Evolutionary conservation across 1,140 invertebrate genomes (phyloP).

Genomic region (Leptonema lineaticorne): DNA sequence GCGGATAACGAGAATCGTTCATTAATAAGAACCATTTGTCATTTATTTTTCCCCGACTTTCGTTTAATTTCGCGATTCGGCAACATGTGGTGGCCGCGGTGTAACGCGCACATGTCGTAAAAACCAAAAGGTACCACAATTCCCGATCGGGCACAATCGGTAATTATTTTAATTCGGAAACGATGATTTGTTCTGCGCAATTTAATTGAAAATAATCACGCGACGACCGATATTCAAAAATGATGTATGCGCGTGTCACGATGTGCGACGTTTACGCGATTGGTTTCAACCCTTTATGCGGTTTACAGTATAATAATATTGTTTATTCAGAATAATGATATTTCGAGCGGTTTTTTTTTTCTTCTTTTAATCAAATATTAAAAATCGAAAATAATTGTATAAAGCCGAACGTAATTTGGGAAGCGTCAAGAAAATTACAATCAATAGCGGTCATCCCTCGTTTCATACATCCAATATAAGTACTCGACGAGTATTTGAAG

Average conservation of each 20-base stretch:
- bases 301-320: not conserved
- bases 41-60: conserved; percentile 13
- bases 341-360: not conserved
- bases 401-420: too few relatives aligned
- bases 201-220: conserved; percentile 6
- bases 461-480: too few relatives aligned
- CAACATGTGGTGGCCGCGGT: conserved; percentile 21
- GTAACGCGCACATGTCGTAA: too few relatives aligned
- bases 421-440: too few relatives aligned
- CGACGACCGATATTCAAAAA: not conserved
- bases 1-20: conserved; percentile 7
- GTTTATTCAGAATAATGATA: too few relatives aligned
- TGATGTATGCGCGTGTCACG: not conserved
- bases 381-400: too few relatives aligned
- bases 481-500: too few relatives aligned
- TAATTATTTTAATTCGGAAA: conserved; percentile 1
- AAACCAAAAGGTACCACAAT: too few relatives aligned
- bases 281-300: not conserved
- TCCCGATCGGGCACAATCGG: not conserved
- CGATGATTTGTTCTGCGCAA: not conserved
- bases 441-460: too few relatives aligned
- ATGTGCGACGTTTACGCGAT: not conserved
- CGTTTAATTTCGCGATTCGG: conserved; percentile 20
- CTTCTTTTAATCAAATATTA: not conserved
- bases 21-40: conserved; percentile 16